Percentiles rank a stretch among this genome's conserved stretches.
Conservation (phyloP, 2,797 vertebrate species). For the Glossophaga mutica region DNA sequence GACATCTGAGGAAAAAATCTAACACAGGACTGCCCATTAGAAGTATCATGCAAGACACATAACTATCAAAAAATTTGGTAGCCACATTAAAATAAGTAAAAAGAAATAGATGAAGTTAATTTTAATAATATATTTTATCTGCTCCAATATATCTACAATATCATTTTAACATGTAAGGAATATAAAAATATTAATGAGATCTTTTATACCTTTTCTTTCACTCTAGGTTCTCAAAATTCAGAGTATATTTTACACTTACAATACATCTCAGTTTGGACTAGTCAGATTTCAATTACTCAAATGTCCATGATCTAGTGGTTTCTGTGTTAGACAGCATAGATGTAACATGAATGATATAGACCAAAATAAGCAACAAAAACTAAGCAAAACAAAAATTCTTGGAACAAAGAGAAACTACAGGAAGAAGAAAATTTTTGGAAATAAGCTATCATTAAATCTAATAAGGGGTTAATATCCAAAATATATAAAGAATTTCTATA, state of each 20-base stretch:
- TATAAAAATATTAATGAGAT: not conserved
- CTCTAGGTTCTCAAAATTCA: not conserved
- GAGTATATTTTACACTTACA: not conserved
- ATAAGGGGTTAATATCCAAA: not conserved
- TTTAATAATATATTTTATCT: not conserved
- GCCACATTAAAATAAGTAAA: conserved; percentile 4
- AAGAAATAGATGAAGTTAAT: not conserved
- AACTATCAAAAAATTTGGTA: not conserved
- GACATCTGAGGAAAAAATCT: not conserved
- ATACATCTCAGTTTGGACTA: not conserved
- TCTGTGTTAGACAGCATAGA: not conserved
- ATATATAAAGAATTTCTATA: not conserved
- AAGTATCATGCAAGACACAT: not conserved
- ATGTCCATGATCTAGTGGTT: not conserved
- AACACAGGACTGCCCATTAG: not conserved
- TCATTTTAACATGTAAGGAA: not conserved
- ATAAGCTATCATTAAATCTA: not conserved
- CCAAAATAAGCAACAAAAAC: not conserved
- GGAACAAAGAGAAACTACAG: not conserved
- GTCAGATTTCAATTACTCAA: not conserved
- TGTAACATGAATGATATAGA: not conserved
- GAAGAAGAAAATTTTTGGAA: not conserved
- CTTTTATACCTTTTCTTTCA: not conserved
- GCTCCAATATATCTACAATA: not conserved
- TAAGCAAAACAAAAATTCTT: not conserved